Evolutionary conservation across 2,888 invertebrate species (phyloP).

Genomic region (Rhimphoctona megacephalus): DNA sequence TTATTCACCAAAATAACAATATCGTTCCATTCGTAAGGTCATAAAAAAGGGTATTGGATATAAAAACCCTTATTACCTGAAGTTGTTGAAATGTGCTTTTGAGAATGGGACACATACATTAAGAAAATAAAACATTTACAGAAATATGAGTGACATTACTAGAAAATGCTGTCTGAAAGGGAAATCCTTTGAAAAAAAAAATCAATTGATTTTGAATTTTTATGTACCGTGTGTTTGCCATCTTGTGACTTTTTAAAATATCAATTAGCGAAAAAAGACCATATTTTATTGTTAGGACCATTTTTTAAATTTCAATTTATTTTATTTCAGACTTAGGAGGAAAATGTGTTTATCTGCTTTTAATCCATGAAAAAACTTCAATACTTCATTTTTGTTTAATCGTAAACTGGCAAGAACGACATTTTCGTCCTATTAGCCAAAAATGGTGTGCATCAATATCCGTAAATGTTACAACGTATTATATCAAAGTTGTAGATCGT

Average conservation of each 20-base stretch:
- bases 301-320: neutral
- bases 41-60: neutral
- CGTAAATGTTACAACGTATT: neutral
- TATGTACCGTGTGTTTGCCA: neutral
- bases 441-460: neutral
- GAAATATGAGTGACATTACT: neutral
- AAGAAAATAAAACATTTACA: neutral
- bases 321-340: neutral
- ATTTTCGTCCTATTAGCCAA: neutral
- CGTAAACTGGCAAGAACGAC: neutral
- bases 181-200: neutral
- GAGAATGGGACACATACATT: neutral
- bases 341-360: neutral
- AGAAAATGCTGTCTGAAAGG: neutral
- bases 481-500: neutral
- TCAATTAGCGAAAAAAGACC: neutral
- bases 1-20: conserved; percentile 12
- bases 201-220: neutral
- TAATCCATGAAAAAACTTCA: neutral
- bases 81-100: neutral
- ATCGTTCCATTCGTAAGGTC: neutral
- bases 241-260: neutral
- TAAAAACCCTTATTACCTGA: neutral
- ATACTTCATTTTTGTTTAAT: neutral
- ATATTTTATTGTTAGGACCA: neutral